phyloP scores from a whole-genome alignment of 2,113 vertebrate genomes.

The Trematomus loennbergii region DNA sequence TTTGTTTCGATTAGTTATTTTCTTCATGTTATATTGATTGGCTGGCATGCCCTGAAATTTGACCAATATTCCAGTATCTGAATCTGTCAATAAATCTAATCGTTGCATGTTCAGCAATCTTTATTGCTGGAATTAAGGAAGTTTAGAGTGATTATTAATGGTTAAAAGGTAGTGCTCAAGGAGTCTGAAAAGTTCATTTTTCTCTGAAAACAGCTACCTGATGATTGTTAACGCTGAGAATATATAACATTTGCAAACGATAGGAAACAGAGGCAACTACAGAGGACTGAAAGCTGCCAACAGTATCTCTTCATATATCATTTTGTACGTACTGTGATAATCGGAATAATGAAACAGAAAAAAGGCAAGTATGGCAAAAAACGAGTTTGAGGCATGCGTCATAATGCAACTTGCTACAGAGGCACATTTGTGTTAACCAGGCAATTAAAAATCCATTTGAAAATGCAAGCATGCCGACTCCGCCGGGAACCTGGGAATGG shows the following conservation, averaged over 20 bases:
- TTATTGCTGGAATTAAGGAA: too few relatives aligned
- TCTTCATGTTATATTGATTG: too few relatives aligned
- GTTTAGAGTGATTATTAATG: too few relatives aligned
- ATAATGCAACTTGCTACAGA: neutral
- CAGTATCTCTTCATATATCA: neutral
- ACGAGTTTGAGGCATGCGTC: neutral
- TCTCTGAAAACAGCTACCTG: too few relatives aligned
- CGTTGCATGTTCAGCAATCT: too few relatives aligned
- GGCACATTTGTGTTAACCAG: conserved; percentile 37
- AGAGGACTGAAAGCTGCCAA: neutral
- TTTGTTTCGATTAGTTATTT: too few relatives aligned
- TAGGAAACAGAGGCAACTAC: neutral
- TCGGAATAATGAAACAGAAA: neutral
- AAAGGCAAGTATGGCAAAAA: neutral
- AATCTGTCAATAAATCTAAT: too few relatives aligned
- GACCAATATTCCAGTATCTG: too few relatives aligned
- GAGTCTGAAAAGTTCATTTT: too few relatives aligned
- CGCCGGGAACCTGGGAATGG: neutral
- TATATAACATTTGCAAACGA: neutral
- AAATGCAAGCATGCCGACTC: conserved; percentile 22
- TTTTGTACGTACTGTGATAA: neutral
- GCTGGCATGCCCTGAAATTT: too few relatives aligned
- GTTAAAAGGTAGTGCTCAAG: too few relatives aligned
- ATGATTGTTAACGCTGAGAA: neutral
- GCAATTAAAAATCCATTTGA: conserved; percentile 56